A percentile compares a stretch with the other conserved stretches of the same genome.
These are phyloP conservation scores for Riparia riparia DNA, from an alignment of 2,113 vertebrate species.

Conservation along the genomic window DNA sequence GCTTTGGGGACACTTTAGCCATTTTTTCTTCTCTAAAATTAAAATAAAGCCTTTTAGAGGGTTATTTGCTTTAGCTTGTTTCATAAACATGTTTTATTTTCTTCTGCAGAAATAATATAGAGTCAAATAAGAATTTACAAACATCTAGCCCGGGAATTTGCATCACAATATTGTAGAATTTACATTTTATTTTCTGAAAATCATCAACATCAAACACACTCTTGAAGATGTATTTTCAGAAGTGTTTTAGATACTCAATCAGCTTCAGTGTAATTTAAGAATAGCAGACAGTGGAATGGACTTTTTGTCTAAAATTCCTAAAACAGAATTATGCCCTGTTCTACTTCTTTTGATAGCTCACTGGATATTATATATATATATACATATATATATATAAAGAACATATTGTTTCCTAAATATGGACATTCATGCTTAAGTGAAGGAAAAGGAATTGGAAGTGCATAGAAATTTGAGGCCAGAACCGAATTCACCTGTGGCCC, in stretches of 20 bases:
- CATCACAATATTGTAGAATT: neutral
- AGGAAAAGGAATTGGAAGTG: neutral
- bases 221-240: neutral
- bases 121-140: neutral
- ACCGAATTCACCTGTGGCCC: neutral
- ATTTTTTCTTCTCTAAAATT: neutral
- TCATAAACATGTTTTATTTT: neutral
- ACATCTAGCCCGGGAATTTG: neutral
- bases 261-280: neutral
- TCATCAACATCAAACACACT: neutral
- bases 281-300: neutral
- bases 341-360: neutral
- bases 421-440: neutral
- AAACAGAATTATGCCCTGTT: neutral
- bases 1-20: neutral
- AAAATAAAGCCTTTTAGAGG: neutral
- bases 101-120: neutral
- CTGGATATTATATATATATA: neutral
- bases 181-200: neutral
- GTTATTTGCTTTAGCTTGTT: neutral
- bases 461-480: neutral
- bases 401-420: neutral
- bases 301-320: neutral
- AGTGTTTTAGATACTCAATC: neutral
- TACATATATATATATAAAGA: neutral